Evolutionary conservation across 2,888 invertebrate genomes (phyloP).

Genomic region (Argyresthia albistria): DNA sequence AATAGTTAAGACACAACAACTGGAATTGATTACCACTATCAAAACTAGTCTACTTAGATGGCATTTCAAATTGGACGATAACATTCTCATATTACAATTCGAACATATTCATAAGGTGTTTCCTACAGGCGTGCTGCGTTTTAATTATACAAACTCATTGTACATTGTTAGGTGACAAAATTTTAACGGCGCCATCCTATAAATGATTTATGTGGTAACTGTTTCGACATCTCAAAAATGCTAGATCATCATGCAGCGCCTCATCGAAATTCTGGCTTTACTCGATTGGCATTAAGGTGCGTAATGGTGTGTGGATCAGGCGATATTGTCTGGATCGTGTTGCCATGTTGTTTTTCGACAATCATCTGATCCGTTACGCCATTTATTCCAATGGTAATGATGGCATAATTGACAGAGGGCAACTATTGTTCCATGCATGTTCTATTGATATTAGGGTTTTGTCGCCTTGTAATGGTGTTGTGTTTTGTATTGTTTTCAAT

Average conservation of each 20-base stretch:
- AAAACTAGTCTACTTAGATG: background rate
- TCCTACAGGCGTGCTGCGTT: conserved; percentile 24
- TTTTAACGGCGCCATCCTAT: conserved; percentile 44
- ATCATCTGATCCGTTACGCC: conserved; percentile 62
- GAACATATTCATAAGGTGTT: conserved; percentile 23
- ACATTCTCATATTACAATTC: conserved; percentile 9
- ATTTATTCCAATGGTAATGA: conserved; percentile 69
- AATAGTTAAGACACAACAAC: too few species aligned
- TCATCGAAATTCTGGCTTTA: conserved; percentile 26
- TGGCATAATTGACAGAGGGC: conserved; percentile 69
- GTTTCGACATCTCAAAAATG: conserved; percentile 45
- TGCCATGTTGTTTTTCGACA: conserved; percentile 56
- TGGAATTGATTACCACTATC: too few species aligned
- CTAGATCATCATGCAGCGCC: conserved; percentile 29
- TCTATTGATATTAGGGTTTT: conserved; percentile 66
- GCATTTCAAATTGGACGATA: background rate
- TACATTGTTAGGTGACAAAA: conserved; percentile 50
- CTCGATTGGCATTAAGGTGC: conserved; percentile 10
- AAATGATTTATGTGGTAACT: conserved; percentile 61
- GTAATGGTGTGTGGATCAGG: background rate
- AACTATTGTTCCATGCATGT: conserved; percentile 68
- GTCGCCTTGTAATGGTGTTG: conserved; percentile 64
- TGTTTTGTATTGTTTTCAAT: conserved; percentile 52
- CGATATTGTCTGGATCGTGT: conserved; percentile 27
- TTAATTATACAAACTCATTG: conserved; percentile 46